Evolutionary conservation across 1,140 invertebrate species (phyloP), one percentile per base, ranked within the genome.

Genomic region (Lepeophtheirus salmonis): DNA sequence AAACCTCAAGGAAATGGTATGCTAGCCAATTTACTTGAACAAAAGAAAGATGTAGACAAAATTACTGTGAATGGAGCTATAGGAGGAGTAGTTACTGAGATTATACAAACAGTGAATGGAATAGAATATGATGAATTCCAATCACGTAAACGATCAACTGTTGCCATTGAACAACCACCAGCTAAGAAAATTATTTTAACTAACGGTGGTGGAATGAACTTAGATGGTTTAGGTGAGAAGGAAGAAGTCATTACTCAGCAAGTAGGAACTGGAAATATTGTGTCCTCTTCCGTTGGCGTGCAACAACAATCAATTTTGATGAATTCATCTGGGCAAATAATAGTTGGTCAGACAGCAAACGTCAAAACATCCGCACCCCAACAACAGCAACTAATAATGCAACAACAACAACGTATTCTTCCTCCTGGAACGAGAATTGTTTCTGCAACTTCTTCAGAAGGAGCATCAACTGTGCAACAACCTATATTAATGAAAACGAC

Each of bases 1-100:
- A n/a, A n/a, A n/a, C n/a, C n/a, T n/a, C n/a, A n/a, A n/a, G 52
- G 52, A 4, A 54, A 54, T 23, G 52, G 52, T 2, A 54, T 54
- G 52, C 21, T 54, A 23, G 52, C 52, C 52, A 54, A 54, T 54
- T 20, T 54, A 1, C 23, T 54, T 20, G 52, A 54, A n/a, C 20
- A 54, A 20, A 54, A 54, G 23, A 2, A 20, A 20, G 52, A 24
- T 20, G 52, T 16, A 13, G 17, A 2, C 23, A n/a, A 50, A 50
- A n/a, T 24, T 18, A n/a, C 17, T 20, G 3, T 54, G 52, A 24
- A 12, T 20, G 23, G 23, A 3, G 52, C 30, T n/a, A 41, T 10
- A 6, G 30, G 30, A 6, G 30, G 6, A 10, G n/a, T 41, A 6
- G 6, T 41, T 41, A n/a, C 6, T 41, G 30, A 41, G 30, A 41